Evolutionary conservation across 2,888 invertebrate species (phyloP).

Genomic region (Protonemura montana): DNA sequence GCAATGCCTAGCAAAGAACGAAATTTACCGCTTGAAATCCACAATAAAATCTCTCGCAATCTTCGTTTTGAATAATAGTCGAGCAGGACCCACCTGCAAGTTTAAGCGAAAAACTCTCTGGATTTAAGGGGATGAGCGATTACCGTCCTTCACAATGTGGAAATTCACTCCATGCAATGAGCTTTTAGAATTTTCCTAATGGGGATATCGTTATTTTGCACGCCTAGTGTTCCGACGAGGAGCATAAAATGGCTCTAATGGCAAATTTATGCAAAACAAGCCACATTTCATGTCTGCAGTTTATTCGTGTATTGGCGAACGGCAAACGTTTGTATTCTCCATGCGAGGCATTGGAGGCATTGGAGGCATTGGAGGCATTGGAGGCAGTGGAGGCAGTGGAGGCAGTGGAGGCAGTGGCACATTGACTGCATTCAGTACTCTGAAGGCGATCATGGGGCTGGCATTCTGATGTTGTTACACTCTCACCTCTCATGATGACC

Average conservation of each 20-base stretch:
- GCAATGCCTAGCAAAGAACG: neutral
- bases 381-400: no score
- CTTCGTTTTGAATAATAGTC: conserved; percentile 12
- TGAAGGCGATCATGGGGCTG: neutral
- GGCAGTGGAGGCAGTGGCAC: no score
- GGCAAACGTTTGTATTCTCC: neutral
- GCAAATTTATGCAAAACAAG: conserved; percentile 12
- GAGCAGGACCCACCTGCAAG: neutral
- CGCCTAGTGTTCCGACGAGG: neutral
- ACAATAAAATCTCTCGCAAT: conserved; percentile 12
- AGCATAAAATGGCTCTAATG: conserved; percentile 4
- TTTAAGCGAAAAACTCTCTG: conserved; percentile 4
- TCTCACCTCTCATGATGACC: neutral
- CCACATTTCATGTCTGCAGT: conserved; percentile 5
- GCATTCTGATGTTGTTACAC: neutral
- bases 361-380: neutral
- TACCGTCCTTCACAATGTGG: neutral
- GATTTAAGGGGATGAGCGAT: conserved; percentile 7
- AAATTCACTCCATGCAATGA: neutral
- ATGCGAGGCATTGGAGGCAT: neutral
- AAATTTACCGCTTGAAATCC: conserved; percentile 7
- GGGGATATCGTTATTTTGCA: conserved; percentile 12
- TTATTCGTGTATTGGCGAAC: neutral
- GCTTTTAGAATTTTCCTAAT: conserved; percentile 12
- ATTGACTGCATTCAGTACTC: neutral